Conservation (phyloP, 2,797 vertebrate genomes). For the Helarctos malayanus region DNA sequence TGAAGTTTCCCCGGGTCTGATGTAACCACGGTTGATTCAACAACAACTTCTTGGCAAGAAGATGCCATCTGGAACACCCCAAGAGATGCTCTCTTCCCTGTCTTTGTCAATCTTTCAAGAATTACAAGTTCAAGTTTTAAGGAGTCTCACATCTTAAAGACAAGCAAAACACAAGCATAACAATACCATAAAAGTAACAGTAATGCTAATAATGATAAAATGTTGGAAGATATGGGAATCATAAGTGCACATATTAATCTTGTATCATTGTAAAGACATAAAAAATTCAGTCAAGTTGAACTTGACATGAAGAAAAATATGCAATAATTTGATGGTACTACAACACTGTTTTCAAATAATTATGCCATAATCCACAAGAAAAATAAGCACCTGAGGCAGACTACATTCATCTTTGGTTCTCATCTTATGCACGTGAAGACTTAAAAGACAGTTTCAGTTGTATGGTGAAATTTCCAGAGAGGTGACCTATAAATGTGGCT, state of each 20-base stretch:
- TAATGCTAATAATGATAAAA: not conserved
- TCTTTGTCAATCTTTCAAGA: not conserved
- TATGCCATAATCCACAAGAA: constrained; percentile 59
- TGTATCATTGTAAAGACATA: constrained; percentile 7
- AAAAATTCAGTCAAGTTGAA: constrained; percentile 63
- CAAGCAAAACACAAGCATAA: not conserved
- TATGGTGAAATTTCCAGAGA: constrained; percentile 65
- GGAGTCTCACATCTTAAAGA: not conserved
- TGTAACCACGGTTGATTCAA: constrained; percentile 66
- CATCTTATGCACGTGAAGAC: constrained; percentile 52
- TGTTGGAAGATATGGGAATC: not conserved
- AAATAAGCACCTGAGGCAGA: constrained; percentile 37
- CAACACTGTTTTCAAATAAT: constrained; percentile 59
- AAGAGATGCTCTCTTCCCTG: not conserved
- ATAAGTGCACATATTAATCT: not conserved
- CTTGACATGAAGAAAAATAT: constrained; percentile 40
- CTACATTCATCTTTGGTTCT: constrained; percentile 63
- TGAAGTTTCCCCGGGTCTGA: constrained; percentile 38
- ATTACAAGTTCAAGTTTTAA: not conserved
- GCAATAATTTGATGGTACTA: constrained; percentile 12
- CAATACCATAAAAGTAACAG: not conserved
- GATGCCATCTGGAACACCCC: constrained; percentile 20
- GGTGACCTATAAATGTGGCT: constrained; percentile 17
- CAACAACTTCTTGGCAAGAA: constrained; percentile 58
- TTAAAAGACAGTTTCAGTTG: constrained; percentile 18